phyloP scores from a whole-genome alignment of 2,113 vertebrate genomes.

The Strix aluco region DNA sequence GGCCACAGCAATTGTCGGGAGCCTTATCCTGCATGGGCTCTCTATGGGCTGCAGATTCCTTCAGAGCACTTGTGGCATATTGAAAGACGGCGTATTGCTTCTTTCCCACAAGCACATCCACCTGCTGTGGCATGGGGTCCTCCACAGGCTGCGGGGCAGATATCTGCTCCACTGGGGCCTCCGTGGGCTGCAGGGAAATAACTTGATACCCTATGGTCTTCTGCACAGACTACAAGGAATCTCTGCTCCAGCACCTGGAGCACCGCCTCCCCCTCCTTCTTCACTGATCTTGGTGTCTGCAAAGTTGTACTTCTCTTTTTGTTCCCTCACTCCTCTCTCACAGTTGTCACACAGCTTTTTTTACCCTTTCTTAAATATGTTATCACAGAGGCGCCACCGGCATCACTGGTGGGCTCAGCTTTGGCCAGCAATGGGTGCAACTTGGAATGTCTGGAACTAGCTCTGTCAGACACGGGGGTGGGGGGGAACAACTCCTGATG shows the following conservation, averaged over 20 bases:
- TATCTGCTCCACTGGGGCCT: not conserved
- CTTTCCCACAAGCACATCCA: accelerated
- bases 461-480: not conserved
- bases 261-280: not conserved
- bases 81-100: too few relatives aligned
- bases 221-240: not conserved
- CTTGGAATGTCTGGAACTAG: not conserved
- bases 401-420: not conserved
- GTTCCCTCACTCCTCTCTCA: not conserved
- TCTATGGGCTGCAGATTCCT: not conserved
- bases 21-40: not conserved
- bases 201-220: not conserved
- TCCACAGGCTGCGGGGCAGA: not conserved
- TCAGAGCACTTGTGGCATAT: not conserved
- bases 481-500: not conserved
- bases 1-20: not conserved
- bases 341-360: not conserved
- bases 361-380: not conserved
- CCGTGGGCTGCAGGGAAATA: not conserved
- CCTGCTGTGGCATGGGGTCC: not conserved
- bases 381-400: not conserved
- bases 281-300: not conserved
- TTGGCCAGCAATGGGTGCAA: not conserved
- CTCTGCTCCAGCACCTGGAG: not conserved
- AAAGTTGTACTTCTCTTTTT: not conserved